Conservation (phyloP, 2,888 invertebrate genomes). For the Pseudococcus longispinus region DNA sequence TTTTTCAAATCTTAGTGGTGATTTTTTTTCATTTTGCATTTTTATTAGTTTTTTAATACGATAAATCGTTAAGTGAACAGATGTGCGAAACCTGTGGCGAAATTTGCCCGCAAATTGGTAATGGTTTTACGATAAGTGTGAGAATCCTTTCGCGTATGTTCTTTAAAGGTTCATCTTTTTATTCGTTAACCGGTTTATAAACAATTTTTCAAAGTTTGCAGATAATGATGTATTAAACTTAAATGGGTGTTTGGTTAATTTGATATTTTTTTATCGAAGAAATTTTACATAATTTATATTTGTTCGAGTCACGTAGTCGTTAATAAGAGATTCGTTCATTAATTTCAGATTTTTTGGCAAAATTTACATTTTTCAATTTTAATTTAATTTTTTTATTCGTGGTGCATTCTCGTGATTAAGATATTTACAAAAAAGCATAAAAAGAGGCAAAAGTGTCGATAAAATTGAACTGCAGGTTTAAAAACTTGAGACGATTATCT, state of each 20-base stretch:
- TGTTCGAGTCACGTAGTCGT: not conserved
- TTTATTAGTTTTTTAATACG: not conserved
- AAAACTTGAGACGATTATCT: not conserved
- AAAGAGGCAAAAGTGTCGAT: not conserved
- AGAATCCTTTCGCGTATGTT: not conserved
- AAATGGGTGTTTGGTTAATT: not conserved
- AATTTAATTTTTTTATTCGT: not conserved
- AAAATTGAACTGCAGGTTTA: not conserved
- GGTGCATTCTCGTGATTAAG: not conserved
- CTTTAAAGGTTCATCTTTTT: not conserved
- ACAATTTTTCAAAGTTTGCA: not conserved
- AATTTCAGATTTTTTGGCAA: not conserved
- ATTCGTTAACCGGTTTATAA: not conserved
- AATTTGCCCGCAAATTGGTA: not conserved
- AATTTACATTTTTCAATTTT: not conserved
- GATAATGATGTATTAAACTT: conserved; percentile 10
- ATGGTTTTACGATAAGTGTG: not conserved
- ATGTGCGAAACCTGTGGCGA: not conserved
- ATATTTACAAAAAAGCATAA: not conserved
- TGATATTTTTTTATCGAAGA: not conserved
- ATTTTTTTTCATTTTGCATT: not conserved
- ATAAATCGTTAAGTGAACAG: conserved; percentile 2
- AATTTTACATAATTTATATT: not conserved
- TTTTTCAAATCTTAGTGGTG: not conserved
- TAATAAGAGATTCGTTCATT: not conserved